Evolutionary conservation across 2,888 invertebrate species (phyloP), one percentile per base, ranked within the genome.

Genomic region (Lycocerus yunnanus): DNA sequence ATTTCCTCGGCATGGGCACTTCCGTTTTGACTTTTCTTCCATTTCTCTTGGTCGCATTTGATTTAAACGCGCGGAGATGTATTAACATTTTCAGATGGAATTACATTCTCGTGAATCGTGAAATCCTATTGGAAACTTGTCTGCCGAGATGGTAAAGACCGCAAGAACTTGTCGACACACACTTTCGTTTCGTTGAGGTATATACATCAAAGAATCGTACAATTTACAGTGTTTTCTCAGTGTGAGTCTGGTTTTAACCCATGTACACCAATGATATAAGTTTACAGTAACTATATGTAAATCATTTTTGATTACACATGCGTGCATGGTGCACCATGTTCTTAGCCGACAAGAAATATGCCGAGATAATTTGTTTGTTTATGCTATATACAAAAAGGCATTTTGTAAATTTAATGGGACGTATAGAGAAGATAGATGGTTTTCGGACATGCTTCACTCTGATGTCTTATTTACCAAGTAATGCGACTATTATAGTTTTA

Each of bases 301-400:
- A 83, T 84, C 82, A 82, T 79, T 69, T 80, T 80, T 81, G 82
- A 82, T 83, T 81, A 80, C 80, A 79, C 78, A 80, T 83, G 81
- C 82, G 82, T 82, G 82, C 76, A 77, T 74, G 70, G 74, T 69
- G 79, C 78, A 75, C 78, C 80, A 76, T 81, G 81, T 82, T 82
- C 77, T 79, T 78, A 73, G 76, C 69, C 79, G 81, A 81, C 80
- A 82, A 84, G 82, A 83, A 83, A 82, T 83, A 84, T 83, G 82
- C 77, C 76, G 78, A 79, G 82, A 81, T 85, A 85, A 86, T 85
- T 85, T 85, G 85, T 86, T 85, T 84, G 83, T 83, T 83, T 83
- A 81, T 83, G 81, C 81, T 82, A 83, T 81, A 82, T 81, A 82
- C 82, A 82, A 84, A 82, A 82, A 43, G 43, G 43, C 43, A 43